These are phyloP conservation scores for Stegastes partitus DNA, from an alignment of 2,113 vertebrate species.

Conservation along the genomic window DNA sequence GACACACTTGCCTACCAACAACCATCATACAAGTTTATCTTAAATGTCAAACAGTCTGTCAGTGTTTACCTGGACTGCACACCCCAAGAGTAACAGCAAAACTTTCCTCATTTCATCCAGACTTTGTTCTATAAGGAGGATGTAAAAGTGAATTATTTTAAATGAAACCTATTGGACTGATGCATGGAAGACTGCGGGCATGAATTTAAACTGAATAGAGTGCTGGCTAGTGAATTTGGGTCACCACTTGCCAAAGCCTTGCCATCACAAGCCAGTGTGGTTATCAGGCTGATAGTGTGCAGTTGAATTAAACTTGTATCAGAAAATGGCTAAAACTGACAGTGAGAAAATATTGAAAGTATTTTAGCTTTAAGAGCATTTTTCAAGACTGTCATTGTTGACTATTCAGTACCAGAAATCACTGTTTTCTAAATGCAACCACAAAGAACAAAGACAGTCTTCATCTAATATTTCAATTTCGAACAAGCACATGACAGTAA, in stretches of 20 bases:
- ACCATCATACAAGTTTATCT: too few relatives aligned
- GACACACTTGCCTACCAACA: not conserved
- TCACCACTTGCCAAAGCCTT: constrained; percentile 54
- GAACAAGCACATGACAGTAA: not conserved
- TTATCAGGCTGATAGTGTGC: constrained; percentile 53
- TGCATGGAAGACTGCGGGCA: constrained; percentile 20
- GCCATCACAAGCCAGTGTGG: constrained; percentile 33
- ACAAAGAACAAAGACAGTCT: too few relatives aligned
- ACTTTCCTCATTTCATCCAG: constrained; percentile 94
- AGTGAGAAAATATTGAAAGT: constrained; percentile 4
- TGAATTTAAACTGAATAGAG: constrained; percentile 31
- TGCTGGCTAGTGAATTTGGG: constrained; percentile 56
- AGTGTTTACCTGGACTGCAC: constrained; percentile 92
- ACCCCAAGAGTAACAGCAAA: constrained; percentile 91
- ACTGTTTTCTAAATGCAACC: too few relatives aligned
- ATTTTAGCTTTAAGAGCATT: not conserved
- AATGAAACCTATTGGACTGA: constrained; percentile 7
- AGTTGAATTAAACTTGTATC: constrained; percentile 40
- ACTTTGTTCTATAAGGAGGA: constrained; percentile 87
- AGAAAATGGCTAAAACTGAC: not conserved
- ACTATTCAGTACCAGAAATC: too few relatives aligned
- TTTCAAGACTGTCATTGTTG: not conserved
- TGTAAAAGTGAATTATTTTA: constrained; percentile 42
- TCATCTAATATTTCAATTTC: too few relatives aligned
- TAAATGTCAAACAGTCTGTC: not conserved